These are phyloP conservation scores for Trissolcus brochymenae DNA, from an alignment of 2,888 invertebrate genomes.

Conservation along the genomic window DNA sequence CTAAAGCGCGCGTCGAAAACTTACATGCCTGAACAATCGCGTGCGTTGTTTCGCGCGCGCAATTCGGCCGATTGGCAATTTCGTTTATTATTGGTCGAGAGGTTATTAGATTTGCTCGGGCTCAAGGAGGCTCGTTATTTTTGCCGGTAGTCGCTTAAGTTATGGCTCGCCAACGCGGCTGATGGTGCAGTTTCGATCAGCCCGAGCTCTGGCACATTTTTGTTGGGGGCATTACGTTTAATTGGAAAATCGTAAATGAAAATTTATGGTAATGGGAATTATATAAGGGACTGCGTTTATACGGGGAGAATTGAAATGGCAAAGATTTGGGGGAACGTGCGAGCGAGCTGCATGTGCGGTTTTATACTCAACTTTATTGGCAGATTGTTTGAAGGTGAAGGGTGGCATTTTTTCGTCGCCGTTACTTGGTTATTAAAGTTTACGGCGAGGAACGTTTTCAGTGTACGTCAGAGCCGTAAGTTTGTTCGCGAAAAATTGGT, in stretches of 20 bases:
- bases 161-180: constrained; percentile 13
- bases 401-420: constrained; percentile 28
- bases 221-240: constrained; percentile 32
- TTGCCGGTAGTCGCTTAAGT: constrained; percentile 23
- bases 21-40: constrained; percentile 51
- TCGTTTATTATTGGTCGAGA: constrained; percentile 45
- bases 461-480: constrained; percentile 15
- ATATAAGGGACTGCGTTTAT: constrained; percentile 33
- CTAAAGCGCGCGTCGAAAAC: constrained; percentile 45
- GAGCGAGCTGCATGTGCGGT: constrained; percentile 4
- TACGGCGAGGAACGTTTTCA: constrained; percentile 22
- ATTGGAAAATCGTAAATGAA: constrained; percentile 54
- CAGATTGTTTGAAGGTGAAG: constrained; percentile 47
- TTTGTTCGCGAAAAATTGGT: constrained; percentile 16
- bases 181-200: constrained; percentile 16
- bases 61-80: constrained; percentile 38
- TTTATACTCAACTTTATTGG: constrained; percentile 35
- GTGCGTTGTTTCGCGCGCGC: constrained; percentile 42
- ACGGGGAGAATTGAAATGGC: constrained; percentile 22
- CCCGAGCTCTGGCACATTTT: constrained; percentile 15
- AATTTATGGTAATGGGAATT: constrained; percentile 51
- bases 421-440: constrained; percentile 36
- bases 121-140: constrained; percentile 38
- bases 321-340: constrained; percentile 27
- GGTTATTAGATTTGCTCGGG: constrained; percentile 43